Evolutionary conservation across 2,888 invertebrate species (phyloP), one percentile per base, ranked within the genome.

Genomic region (Zonitis immaculata): DNA sequence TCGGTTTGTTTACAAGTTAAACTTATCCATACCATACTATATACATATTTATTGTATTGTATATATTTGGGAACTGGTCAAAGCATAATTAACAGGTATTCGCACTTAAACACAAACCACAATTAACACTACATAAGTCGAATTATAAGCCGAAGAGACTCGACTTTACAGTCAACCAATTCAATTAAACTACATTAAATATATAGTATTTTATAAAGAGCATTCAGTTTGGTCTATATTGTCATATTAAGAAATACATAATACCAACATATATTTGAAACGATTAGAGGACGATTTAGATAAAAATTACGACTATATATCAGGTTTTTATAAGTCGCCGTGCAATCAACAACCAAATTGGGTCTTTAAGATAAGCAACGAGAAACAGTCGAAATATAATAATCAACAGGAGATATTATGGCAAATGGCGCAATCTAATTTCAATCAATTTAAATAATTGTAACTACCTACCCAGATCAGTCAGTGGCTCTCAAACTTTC

Each of bases 41-140:
- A n/a, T n/a, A n/a, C n/a, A n/a, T n/a, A n/a, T n/a, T n/a, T n/a
- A n/a, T n/a, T n/a, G n/a, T n/a, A n/a, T n/a, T n/a, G n/a, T n/a
- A n/a, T n/a, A n/a, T n/a, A n/a, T n/a, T n/a, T n/a, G n/a, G n/a
- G n/a, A n/a, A n/a, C n/a, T n/a, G n/a, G n/a, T n/a, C n/a, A n/a
- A n/a, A n/a, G n/a, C n/a, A n/a, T n/a, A 66, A 66, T 66, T 66
- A 67, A 66, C 67, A 67, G 66, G 66, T 66, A 67, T 67, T 67
- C 64, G 64, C 65, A 67, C 67, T 67, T 65, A 63, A 52, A 52
- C 56, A 54, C 57, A 49, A 57, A 61, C 57, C 63, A 62, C n/a
- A n/a, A n/a, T n/a, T n/a, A n/a, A n/a, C n/a, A n/a, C n/a, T n/a
- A n/a, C n/a, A n/a, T n/a, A n/a, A n/a, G n/a, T n/a, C n/a, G n/a